These are phyloP conservation scores for Thunnus thynnus DNA, from an alignment of 2,113 vertebrate species.

Conservation along the genomic window DNA sequence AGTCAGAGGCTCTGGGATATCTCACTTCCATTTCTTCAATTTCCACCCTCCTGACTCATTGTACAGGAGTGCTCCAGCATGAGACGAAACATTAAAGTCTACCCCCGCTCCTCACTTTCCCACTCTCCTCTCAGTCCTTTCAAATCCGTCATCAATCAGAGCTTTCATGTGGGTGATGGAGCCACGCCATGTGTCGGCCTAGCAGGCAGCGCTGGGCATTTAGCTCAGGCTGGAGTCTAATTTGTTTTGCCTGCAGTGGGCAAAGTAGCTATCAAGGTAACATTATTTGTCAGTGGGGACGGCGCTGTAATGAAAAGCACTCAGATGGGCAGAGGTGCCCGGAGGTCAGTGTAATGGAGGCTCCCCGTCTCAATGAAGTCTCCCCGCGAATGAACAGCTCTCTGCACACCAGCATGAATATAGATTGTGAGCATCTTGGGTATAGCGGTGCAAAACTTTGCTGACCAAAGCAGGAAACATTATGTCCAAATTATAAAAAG, in stretches of 20 bases:
- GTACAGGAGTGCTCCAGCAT: slow-evolving; percentile 13
- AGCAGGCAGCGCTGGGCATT: slow-evolving; percentile 41
- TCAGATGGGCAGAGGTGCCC: slow-evolving; percentile 57
- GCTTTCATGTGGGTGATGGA: slow-evolving; percentile 56
- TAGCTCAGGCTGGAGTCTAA: slow-evolving; percentile 52
- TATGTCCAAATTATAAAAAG: slow-evolving; percentile 42
- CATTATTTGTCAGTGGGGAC: slow-evolving; percentile 58
- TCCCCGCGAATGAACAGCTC: slow-evolving; percentile 52
- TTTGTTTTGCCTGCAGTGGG: slow-evolving; percentile 69
- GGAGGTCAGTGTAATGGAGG: slow-evolving; percentile 70
- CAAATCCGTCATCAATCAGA: slow-evolving; percentile 60
- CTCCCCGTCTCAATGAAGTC: slow-evolving; percentile 50
- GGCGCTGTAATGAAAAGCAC: slow-evolving; percentile 73
- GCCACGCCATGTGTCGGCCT: slow-evolving; percentile 22
- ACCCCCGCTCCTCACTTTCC: slow-evolving; percentile 23
- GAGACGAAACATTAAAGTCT: slow-evolving; percentile 28
- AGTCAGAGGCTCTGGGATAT: neutral
- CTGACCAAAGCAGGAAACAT: slow-evolving; percentile 62
- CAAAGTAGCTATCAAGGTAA: slow-evolving; percentile 56
- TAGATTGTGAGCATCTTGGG: slow-evolving; percentile 48
- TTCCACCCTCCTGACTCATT: slow-evolving; percentile 30
- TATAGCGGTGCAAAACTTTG: slow-evolving; percentile 18
- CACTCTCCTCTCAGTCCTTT: slow-evolving; percentile 37
- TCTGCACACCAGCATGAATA: slow-evolving; percentile 35
- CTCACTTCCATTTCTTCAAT: slow-evolving; percentile 13